Base-by-base conservation (phyloP, 1,140 invertebrate genomes). In the Bacillus rossius region DNA sequence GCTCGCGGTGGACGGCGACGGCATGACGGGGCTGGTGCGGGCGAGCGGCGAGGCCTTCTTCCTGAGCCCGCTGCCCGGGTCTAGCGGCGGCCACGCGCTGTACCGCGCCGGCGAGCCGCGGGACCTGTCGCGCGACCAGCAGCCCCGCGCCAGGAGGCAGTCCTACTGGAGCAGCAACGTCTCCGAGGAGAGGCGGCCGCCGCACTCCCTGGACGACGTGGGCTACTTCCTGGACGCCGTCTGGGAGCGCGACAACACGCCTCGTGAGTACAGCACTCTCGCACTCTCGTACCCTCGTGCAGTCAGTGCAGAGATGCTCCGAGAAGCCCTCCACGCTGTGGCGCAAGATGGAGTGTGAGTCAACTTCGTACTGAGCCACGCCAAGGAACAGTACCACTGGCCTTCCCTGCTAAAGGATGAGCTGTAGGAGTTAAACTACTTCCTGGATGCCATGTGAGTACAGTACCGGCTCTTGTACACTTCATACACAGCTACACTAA, bases 151-250 rank as follows among this genome's bases (percentile, higher is more conserved):
- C 5, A 54, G 41, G 37, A 17, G 52, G 25, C 34, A 54, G 19
- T 54, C 52, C 8, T 54, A 54, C 37, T 54, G 52, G 52, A 41
- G 34, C 3, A 34, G 37, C 17, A 13, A 40, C 16, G 3, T 8
- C 16, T 17, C 34, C 14, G 52, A 42, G 16, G 3, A 8, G 8
- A 16, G 17, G 29, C 5, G 43, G 5, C 13, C 23, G 5, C 43
- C 4, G 5, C 5, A 20, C 50, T 16, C 8, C 13, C 20, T 52
- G 4, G 71, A 73, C 19, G 68, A 73, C 23, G 57, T 77, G 25
- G 76, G 73, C 13, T 78, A 80, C 61, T 79, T 79, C 60, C 72
- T 68, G 8, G 74, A 76, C 45, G 68, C 69, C 0, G 67, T 68
- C 1, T 78, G 77, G 78, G 71, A 70, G 29, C 69, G 65, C 23